Base-by-base conservation (phyloP, 1,140 invertebrate species). In the Steinernema khuongi region DNA sequence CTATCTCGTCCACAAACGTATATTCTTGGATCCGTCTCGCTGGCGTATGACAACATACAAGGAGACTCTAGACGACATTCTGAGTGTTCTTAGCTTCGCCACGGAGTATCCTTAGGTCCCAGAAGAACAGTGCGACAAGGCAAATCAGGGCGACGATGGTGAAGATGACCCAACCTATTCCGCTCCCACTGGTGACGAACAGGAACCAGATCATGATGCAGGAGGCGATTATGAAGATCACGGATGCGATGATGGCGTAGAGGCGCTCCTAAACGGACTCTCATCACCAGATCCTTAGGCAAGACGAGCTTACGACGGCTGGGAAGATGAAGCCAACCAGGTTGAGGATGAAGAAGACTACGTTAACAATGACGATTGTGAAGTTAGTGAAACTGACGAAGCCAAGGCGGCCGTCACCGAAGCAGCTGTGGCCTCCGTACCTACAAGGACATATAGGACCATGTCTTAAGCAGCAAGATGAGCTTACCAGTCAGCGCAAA, bases 401-500 rank as follows among this genome's bases (percentile, higher is more conserved):
- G 11, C 80, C 80, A 22, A 81, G 43, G 32, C 80, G 71, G 14
- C 80, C 80, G 26, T 81, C 80, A 2, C 80, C 80, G 68, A 81
- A 81, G 60, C 80, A 81, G 33, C 71, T 74, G 26, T 68, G 31
- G 22, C 79, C 79, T 29, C 79, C 79, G 72, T 80, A 80, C 79
- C 78, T 79, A 28, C 1, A 71, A 30, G 18, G 43, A 17, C 50
- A 76, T 36, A 0, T 77, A 67, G 70, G 43, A 79, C 41, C 26
- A 11, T 74, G 33, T 22, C 30, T 73, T 73, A 73, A 19, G 1
- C 2, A 30, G 30, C 33, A 70, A 76, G 2, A 31, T 26, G 26
- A 17, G 50, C 70, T 44, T 41, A 79, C 79, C 80, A 81, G 50
- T 81, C 82, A 26, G 80, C 78, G 43, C 80, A 81, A 2, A 81